Conservation (phyloP, 1,140 invertebrate species). For the Hylyphantes graminicola region DNA sequence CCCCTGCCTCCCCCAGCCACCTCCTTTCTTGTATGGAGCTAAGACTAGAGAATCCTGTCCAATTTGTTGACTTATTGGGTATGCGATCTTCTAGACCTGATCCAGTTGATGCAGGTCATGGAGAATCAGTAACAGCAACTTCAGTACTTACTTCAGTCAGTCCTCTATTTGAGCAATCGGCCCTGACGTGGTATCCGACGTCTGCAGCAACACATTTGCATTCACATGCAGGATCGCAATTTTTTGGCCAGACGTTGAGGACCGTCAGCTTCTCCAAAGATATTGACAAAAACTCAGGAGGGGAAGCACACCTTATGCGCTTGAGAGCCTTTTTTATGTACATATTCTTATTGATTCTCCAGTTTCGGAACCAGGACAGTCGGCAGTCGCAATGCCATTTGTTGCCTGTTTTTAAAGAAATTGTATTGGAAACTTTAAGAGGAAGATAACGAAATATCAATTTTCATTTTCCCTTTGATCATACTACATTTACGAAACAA, state of each 20-base stretch:
- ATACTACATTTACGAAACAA: too few species aligned
- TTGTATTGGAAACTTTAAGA: not conserved
- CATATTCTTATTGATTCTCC: not conserved
- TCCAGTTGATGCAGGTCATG: too few species aligned
- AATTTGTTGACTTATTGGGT: too few species aligned
- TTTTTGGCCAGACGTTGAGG: not conserved
- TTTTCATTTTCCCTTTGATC: too few species aligned
- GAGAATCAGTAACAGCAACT: too few species aligned
- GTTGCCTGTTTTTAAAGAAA: constrained; percentile 10
- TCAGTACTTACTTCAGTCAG: constrained; percentile 21
- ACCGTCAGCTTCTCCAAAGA: not conserved
- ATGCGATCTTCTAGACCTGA: too few species aligned
- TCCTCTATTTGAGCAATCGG: constrained; percentile 12
- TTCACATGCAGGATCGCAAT: not conserved
- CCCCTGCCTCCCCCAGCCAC: too few species aligned
- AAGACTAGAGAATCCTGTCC: too few species aligned
- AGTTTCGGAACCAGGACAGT: constrained; percentile 6
- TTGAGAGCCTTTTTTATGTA: not conserved
- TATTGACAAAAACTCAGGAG: not conserved
- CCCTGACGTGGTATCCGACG: constrained; percentile 7
- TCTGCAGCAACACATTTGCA: constrained; percentile 17
- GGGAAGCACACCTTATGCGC: not conserved
- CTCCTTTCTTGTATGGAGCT: too few species aligned
- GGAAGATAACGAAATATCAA: too few species aligned
- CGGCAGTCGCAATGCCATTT: constrained; percentile 41